Base-by-base conservation (phyloP, 2,113 vertebrate genomes). In the Ellobius talpinus region DNA sequence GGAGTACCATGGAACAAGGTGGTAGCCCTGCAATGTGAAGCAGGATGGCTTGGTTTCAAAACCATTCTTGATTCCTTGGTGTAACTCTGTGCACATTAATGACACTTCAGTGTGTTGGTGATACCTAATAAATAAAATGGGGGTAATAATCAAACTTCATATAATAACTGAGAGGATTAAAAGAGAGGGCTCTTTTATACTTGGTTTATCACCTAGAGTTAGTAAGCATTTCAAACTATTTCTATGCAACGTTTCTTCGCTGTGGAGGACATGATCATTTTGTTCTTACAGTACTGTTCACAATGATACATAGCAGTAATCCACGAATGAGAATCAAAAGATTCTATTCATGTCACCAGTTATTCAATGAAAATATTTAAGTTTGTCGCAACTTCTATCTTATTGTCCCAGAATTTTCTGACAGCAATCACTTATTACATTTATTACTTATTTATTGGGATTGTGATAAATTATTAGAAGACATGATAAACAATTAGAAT, bases 401-500 rank as follows among this genome's bases (percentile, higher is more conserved):
- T 89, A 61, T 50, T 76, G 23, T 74, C 19, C 19, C 29, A 45
- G 39, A 29, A 70, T 81, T 61, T 91, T 96, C 39, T 95, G 66
- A 29, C 72, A 73, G 65, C 66, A 42, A 77, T 78, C 23, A 90
- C 6, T n/a, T 47, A 68, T 4, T 70, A 61, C 26, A 90, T 6
- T 36, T 36, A 68, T 24, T 70, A 61, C 2, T 66, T 81, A 45
- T 70, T 94, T 87, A 82, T 65, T 85, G 86, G 86, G 26, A 81
- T 65, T 90, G 85, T 88, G 26, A 76, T 31, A 55, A 78, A 63
- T 93, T 77, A 63, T 29, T 88, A n/a, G 23, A 73, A 96, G 52
- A 89, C 90, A 89, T 50, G 29, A 77, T n/a, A 88, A 72, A 65
- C 73, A 61, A 70, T 93, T 33, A 92, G 58, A 95, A 17, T 68